Evolutionary conservation across 2,888 invertebrate genomes (phyloP), one percentile per base, ranked within the genome.

Genomic region (Caradrina clavipalpis): DNA sequence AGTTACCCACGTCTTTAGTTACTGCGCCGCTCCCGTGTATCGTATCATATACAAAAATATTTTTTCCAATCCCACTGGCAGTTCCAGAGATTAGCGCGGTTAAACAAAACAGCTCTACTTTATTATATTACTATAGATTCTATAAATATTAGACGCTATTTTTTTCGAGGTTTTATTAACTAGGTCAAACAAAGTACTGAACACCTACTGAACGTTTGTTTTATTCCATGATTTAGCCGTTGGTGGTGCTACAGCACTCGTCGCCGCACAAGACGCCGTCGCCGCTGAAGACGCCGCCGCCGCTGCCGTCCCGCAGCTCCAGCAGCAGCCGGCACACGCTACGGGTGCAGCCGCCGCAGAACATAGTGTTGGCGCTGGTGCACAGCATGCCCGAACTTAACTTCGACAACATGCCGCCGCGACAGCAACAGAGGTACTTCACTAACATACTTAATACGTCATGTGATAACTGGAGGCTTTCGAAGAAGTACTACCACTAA

Each of bases 321-420:
- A 86, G 88, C 63, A 60, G 81, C 26, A 85, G 86, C 47, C 84
- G 86, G 26, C 90, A 90, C 80, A 91, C 98, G 0, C 94, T 98
- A 76, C 97, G 97, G 58, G 98, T 98, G 70, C 97, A 98, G 88
- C 97, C 98, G 6, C 93, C 98, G 6, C 93, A 96, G 35, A 93
- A 93, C 71, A 88, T 71, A 92, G 96, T 89, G n/a, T 96, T 97
- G 86, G 96, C 96, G 67, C 94, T 98, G 61, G 98, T 98, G 42
- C 98, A 98, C 91, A 98, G 98, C 88, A 93, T 98, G 85, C 98
- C 98, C 3, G 98, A 98, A 89, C 95, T 98, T 65, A 90, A 88
- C 17, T 63, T 90, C 2, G 92, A 92, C 11, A 85, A 86, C 0
- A 76, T 86, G 96, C 96, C 85, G 1, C 69, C 61, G 5, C 78